Conservation (phyloP, 2,113 vertebrate species). For the Notechis scutatus region DNA sequence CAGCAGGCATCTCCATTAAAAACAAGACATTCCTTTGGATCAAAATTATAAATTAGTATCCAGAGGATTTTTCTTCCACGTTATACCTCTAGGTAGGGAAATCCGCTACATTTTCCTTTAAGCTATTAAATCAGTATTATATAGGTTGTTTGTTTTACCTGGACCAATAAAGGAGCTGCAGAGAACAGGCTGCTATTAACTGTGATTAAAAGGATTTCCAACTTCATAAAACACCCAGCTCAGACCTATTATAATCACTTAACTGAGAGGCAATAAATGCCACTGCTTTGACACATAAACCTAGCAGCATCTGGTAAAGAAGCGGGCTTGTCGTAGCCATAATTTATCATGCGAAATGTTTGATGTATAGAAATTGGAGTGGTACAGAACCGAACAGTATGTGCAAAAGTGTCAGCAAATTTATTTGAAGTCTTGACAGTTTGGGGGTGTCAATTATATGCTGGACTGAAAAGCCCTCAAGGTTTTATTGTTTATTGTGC, state of each 20-base stretch:
- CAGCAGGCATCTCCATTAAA: not conserved
- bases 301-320: not conserved
- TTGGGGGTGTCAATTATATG: no score
- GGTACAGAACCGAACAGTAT: not conserved
- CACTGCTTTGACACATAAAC: not conserved
- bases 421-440: not conserved
- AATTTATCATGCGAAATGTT: not conserved
- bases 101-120: not conserved
- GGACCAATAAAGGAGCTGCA: not conserved
- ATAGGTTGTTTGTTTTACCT: not conserved
- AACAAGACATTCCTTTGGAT: not conserved
- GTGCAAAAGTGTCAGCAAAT: not conserved
- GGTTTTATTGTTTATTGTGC: not conserved
- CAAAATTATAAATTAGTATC: not conserved
- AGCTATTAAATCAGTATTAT: not conserved
- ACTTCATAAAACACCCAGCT: not conserved
- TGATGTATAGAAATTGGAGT: not conserved
- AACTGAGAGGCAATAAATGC: not conserved
- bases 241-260: not conserved
- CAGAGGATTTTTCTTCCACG: not conserved
- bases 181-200: slow-evolving; percentile 8
- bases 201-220: slow-evolving; percentile 17
- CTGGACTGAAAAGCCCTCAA: no score
- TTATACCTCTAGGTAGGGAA: not conserved
- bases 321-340: not conserved